phyloP scores from a whole-genome alignment of 1,140 invertebrate species.

The Cotesia glomerata region DNA sequence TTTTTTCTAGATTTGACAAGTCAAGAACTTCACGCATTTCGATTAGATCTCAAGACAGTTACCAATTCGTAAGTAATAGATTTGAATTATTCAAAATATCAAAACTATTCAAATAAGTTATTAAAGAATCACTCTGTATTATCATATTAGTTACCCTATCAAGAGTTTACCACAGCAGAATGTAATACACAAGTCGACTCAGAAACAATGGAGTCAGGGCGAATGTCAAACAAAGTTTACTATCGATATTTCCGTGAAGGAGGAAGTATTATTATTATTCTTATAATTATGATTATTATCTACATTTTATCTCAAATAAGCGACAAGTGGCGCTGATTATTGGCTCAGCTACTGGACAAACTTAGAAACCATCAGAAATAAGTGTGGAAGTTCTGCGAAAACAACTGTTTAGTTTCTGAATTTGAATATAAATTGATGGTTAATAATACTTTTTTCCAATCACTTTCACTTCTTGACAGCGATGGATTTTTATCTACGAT shows the following conservation, averaged over 20 bases:
- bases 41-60: slow-evolving; percentile 28
- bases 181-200: slow-evolving; percentile 20
- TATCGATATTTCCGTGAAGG: slow-evolving; percentile 73
- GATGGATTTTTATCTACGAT: slow-evolving; percentile 41
- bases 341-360: slow-evolving; percentile 81
- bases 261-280: slow-evolving; percentile 65
- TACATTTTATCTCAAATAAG: slow-evolving; percentile 72
- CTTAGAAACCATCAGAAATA: slow-evolving; percentile 54
- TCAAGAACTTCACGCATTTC: slow-evolving; percentile 12
- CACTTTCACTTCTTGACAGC: slow-evolving; percentile 38
- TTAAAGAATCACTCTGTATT: too few relatives aligned
- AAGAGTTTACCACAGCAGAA: slow-evolving; percentile 10
- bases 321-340: slow-evolving; percentile 77
- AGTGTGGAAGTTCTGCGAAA: slow-evolving; percentile 21
- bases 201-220: slow-evolving; percentile 61
- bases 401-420: slow-evolving; percentile 10
- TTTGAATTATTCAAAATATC: not conserved
- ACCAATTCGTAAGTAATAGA: slow-evolving; percentile 19
- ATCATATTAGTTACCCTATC: not conserved
- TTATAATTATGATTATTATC: slow-evolving; percentile 66
- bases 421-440: slow-evolving; percentile 11
- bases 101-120: too few relatives aligned
- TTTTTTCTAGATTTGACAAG: not conserved
- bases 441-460: slow-evolving; percentile 30
- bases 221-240: slow-evolving; percentile 67